These are phyloP conservation scores for Cydia fagiglandana DNA, from an alignment of 1,140 invertebrate genomes.

Conservation along the genomic window DNA sequence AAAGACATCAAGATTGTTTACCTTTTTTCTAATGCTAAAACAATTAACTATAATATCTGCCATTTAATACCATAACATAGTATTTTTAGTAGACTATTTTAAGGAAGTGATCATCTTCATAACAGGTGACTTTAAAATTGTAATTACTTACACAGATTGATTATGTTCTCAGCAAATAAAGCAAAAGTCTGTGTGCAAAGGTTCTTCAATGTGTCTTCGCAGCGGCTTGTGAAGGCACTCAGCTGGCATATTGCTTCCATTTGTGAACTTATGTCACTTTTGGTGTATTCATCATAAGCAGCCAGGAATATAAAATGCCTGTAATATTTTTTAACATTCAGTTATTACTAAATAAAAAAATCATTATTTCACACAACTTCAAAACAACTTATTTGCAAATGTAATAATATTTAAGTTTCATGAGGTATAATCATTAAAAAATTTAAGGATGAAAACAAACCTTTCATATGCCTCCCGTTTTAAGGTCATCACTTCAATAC, in stretches of 20 bases:
- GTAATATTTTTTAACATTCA: neutral
- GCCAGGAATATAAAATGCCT: constrained; percentile 72
- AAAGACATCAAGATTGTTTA: too few relatives aligned
- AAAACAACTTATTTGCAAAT: neutral
- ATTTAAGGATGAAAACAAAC: constrained; percentile 60
- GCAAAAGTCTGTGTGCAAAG: constrained; percentile 84
- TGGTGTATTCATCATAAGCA: constrained; percentile 67
- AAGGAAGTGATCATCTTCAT: too few relatives aligned
- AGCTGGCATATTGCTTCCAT: constrained; percentile 82
- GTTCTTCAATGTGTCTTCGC: constrained; percentile 83
- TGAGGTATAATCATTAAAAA: neutral
- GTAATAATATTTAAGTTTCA: neutral
- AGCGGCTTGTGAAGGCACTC: constrained; percentile 83
- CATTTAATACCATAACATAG: too few relatives aligned
- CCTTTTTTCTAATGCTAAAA: too few relatives aligned
- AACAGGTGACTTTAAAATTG: too few relatives aligned
- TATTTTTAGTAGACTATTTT: too few relatives aligned
- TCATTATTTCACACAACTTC: neutral
- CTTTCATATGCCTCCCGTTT: constrained; percentile 83
- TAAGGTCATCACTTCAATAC: constrained; percentile 86
- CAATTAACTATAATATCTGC: too few relatives aligned
- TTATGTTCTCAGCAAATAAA: constrained; percentile 77
- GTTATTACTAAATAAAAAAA: too few relatives aligned
- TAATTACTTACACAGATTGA: constrained; percentile 77
- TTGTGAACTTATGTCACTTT: constrained; percentile 61